phyloP scores from a whole-genome alignment of 2,797 vertebrate genomes.

The Platalea minor region DNA sequence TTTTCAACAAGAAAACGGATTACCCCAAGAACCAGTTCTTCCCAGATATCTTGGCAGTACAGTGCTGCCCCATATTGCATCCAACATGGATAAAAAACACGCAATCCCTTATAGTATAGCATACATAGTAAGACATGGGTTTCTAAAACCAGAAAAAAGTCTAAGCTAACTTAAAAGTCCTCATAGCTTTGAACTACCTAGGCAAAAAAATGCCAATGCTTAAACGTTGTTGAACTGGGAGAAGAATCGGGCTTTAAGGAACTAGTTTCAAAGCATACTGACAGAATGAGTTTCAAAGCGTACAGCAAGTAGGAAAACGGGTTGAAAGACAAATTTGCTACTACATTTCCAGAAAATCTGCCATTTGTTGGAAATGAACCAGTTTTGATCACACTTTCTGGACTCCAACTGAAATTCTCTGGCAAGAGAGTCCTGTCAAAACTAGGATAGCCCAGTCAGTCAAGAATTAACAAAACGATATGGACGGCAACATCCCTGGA shows the following conservation, averaged over 20 bases:
- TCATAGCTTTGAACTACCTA: background rate
- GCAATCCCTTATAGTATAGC: background rate
- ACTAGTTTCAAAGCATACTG: background rate
- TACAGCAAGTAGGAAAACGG: background rate
- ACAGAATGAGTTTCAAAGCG: background rate
- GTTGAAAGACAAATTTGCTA: background rate
- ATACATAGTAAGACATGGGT: background rate
- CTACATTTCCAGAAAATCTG: background rate
- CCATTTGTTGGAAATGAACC: background rate
- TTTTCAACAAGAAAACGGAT: background rate
- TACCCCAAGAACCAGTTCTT: background rate
- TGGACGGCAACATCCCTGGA: background rate
- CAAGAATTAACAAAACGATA: background rate
- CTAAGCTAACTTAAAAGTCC: background rate
- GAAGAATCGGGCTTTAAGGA: background rate
- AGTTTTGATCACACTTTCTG: background rate
- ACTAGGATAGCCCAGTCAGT: background rate
- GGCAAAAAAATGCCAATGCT: background rate
- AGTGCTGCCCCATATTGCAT: background rate
- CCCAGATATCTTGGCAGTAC: background rate
- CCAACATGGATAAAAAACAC: background rate
- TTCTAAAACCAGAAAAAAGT: background rate
- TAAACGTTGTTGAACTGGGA: background rate
- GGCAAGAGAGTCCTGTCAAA: background rate
- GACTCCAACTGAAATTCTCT: background rate